Percentiles rank a stretch among this genome's conserved stretches.
phyloP scores from a whole-genome alignment of 1,140 invertebrate species.

The Hormaphis cornu region DNA sequence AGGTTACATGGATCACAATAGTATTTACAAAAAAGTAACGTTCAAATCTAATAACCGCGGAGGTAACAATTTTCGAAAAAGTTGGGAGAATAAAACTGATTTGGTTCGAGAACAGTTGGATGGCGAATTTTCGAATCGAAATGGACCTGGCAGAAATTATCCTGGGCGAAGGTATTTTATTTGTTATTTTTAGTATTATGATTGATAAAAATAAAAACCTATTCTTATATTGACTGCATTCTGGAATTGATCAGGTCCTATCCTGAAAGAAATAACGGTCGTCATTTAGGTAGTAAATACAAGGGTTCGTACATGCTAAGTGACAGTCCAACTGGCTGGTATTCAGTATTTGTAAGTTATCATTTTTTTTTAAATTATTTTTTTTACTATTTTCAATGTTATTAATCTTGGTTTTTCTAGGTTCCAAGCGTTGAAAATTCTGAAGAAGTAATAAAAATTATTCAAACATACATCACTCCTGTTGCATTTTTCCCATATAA shows the following conservation, averaged over 20 bases:
- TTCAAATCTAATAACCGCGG: neutral
- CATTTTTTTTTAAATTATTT: neutral
- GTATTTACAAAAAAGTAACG: neutral
- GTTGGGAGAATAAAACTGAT: neutral
- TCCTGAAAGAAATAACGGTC: slow-evolving; percentile 5
- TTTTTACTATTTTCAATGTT: neutral
- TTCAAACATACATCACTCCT: slow-evolving; percentile 15
- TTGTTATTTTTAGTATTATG: neutral
- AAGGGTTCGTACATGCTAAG: slow-evolving; percentile 1
- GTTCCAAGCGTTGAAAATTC: slow-evolving; percentile 19
- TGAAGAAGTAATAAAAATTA: slow-evolving; percentile 27
- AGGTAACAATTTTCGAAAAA: neutral
- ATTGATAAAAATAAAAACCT: neutral
- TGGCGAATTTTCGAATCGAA: neutral
- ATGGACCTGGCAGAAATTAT: neutral
- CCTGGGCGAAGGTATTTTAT: neutral
- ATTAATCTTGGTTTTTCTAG: neutral
- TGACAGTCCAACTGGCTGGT: slow-evolving; percentile 18
- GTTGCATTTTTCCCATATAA: slow-evolving; percentile 1
- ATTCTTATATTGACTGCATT: neutral
- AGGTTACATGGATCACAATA: neutral
- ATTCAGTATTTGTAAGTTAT: slow-evolving; percentile 17
- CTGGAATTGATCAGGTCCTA: neutral
- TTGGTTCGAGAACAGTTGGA: neutral
- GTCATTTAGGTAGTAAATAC: neutral